Evolutionary conservation across 2,888 invertebrate species (phyloP), one percentile per base, ranked within the genome.

Genomic region (Stenurella melanura): DNA sequence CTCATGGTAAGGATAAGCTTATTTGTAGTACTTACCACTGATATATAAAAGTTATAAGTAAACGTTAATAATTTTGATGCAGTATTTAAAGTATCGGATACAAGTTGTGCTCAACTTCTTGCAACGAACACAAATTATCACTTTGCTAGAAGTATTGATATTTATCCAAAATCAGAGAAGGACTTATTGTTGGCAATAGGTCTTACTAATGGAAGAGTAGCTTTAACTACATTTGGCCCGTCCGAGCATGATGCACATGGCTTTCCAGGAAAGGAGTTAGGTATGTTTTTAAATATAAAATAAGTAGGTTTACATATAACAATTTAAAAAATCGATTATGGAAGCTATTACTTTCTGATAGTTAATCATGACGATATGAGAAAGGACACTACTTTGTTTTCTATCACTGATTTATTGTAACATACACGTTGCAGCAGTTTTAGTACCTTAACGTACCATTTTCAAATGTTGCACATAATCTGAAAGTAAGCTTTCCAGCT

Each of bases 131-230:
- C 94, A 30, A 93, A 92, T 85, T 92, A 96, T 90, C 92, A 96
- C 87, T 94, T 96, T 85, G 94, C 97, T 10, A 95, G 96, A 84
- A 97, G 97, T 88, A 92, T 97, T 42, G 96, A 97, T 84, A 94
- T 97, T 87, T 96, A 96, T 84, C 96, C 96, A 26, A 92, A 93
- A 72, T 92, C 93, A 42, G 94, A 94, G 72, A 92, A 93, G 0
- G 96, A 96, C 84, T 93, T 96, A 57, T 90, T 97, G 61, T 90
- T 98, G 56, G 98, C 98, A 0, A 92, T 97, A 9, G 98, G 98
- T 0, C 93, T 97, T 86, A 94, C 95, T 0, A 97, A 95, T 90
- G 98, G 98, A n/a, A 94, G 95, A 90, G 94, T 98, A 56, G 92
- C 94, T 0, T 91, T 98, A 7, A 94, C 95, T 34, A 94, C 95